Percentiles rank a stretch among this genome's conserved stretches.
Evolutionary conservation across 2,797 vertebrate species (phyloP).

Genomic region (Peromyscus nudipes): DNA sequence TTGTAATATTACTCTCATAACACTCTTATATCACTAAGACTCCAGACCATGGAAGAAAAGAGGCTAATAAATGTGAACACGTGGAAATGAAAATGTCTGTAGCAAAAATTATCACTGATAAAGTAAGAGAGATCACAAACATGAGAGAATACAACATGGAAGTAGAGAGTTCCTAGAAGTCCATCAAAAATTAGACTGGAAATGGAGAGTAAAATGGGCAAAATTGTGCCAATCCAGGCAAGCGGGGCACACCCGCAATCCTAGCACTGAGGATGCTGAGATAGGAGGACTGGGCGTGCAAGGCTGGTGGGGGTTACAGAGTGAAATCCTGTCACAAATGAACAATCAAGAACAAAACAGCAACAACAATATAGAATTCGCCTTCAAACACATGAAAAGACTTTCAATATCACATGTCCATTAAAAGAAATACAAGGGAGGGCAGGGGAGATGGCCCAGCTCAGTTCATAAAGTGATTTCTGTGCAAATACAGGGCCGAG

Average conservation of each 20-base stretch:
- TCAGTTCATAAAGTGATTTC: not conserved
- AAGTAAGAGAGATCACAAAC: not conserved
- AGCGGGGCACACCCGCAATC: not conserved
- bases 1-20: not conserved
- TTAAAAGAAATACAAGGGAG: not conserved
- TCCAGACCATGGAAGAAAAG: not conserved
- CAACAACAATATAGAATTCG: not conserved
- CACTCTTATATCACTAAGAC: not conserved
- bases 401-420: not conserved
- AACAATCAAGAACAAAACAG: not conserved
- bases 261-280: not conserved
- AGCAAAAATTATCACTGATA: not conserved
- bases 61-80: not conserved
- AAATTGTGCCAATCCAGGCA: too few species aligned
- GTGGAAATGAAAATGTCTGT: not conserved
- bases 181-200: not conserved
- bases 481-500: not conserved
- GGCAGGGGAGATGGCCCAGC: too few species aligned
- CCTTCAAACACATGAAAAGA: not conserved
- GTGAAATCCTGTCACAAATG: not conserved
- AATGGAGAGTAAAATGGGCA: not conserved
- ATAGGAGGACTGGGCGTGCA: not conserved
- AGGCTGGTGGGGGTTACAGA: not conserved
- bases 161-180: not conserved
- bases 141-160: not conserved